Evolutionary conservation across 2,888 invertebrate genomes (phyloP).

Genomic region (Ptilodon capucinus): DNA sequence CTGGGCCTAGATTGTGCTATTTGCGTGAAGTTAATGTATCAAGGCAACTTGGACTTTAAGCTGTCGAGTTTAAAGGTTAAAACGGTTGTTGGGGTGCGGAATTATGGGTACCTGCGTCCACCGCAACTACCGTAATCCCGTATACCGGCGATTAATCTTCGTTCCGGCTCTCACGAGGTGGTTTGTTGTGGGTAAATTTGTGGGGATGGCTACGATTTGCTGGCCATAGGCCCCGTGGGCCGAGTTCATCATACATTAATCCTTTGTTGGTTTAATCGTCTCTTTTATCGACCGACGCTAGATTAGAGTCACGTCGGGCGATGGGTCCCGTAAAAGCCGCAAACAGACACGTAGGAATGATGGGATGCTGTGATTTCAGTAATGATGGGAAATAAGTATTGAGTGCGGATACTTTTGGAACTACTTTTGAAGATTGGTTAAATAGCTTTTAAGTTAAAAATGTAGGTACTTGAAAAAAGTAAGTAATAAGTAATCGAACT

Average conservation of each 20-base stretch:
- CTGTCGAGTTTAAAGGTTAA: constrained; percentile 26
- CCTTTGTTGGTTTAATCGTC: constrained; percentile 69
- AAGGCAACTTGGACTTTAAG: constrained; percentile 40
- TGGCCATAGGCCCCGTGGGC: constrained; percentile 63
- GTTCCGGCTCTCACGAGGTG: constrained; percentile 72
- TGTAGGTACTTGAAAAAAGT: no score
- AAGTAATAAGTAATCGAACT: no score
- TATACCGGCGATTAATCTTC: constrained; percentile 70
- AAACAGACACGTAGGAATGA: constrained; percentile 2
- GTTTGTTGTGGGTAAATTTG: constrained; percentile 75
- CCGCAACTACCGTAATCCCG: constrained; percentile 66
- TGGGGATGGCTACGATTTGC: constrained; percentile 71
- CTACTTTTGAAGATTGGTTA: no score
- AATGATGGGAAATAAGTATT: neutral
- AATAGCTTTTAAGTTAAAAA: neutral
- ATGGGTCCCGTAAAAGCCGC: constrained; percentile 21
- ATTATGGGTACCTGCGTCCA: constrained; percentile 46
- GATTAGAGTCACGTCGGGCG: constrained; percentile 38
- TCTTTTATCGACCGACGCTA: constrained; percentile 59
- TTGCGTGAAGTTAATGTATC: constrained; percentile 13
- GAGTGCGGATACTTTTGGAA: neutral
- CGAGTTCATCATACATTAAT: constrained; percentile 73
- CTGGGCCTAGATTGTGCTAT: constrained; percentile 43
- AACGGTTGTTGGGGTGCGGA: constrained; percentile 34
- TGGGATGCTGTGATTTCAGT: neutral